phyloP scores from a whole-genome alignment of 2,113 vertebrate species.

The Syrmaticus mikado region DNA sequence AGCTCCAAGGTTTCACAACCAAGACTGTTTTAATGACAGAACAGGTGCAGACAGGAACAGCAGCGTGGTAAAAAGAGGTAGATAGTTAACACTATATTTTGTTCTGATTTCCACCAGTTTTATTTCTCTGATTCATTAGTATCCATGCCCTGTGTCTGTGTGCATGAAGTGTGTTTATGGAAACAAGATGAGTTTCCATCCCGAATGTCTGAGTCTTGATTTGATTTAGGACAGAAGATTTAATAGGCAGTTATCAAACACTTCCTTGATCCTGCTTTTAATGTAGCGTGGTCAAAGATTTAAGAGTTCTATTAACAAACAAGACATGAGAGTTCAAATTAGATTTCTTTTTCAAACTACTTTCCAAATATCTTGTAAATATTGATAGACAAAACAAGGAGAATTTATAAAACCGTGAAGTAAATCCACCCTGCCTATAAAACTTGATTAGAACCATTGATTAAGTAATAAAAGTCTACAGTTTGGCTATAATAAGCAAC shows the following conservation, averaged over 20 bases:
- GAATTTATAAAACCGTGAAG: conserved; percentile 71
- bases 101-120: background rate
- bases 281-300: conserved; percentile 10
- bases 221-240: conserved; percentile 17
- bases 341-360: background rate
- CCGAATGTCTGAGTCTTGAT: background rate
- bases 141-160: background rate
- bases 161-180: background rate
- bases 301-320: conserved; percentile 12
- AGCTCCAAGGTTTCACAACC: background rate
- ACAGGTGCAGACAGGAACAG: background rate
- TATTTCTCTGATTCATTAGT: background rate
- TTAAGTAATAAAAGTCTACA: conserved; percentile 41
- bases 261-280: conserved; percentile 4
- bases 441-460: conserved; percentile 53
- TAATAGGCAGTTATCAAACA: background rate
- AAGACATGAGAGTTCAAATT: background rate
- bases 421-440: conserved; percentile 41
- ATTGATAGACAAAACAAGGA: conserved; percentile 55
- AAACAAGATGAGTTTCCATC: background rate
- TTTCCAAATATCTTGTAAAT: conserved; percentile 48
- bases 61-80: fast-evolving
- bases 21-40: background rate
- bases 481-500: conserved; percentile 53
- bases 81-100: background rate